Base-by-base conservation (phyloP, 2,888 invertebrate species). In the Xanthorhoe designata region DNA sequence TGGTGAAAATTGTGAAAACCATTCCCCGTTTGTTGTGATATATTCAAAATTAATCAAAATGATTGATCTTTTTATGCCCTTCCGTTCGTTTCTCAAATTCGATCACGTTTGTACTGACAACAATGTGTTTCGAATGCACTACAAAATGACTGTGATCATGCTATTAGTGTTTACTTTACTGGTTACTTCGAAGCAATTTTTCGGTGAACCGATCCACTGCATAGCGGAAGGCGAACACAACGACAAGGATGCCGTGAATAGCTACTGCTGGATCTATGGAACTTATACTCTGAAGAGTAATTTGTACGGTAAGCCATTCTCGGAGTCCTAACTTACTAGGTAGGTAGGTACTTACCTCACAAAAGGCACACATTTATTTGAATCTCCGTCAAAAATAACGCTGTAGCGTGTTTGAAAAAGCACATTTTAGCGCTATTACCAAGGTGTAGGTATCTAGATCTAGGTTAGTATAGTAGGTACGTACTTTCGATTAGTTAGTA, bases 131-230 rank as follows among this genome's bases (percentile, higher is more conserved):
- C 95, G 95, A 52, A 90, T 97, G 81, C 97, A 97, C 85, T 96
- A 96, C 81, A 95, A 96, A 81, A 93, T 95, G 42, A 96, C 97
- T 0, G 96, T 96, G 56, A 94, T 96, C 57, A 94, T 97, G 79
- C 88, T 98, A 67, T 89, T 97, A 49, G 94, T 96, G 24, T 97
- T 96, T 86, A 96, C 96, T 0, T 88, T 97, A 76, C 83, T 97
- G 76, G 95, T 98, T 52, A 96, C 97, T 24, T 96, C 97, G 13
- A 96, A 96, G 78, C 97, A 98, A 85, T 97, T 97, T 88, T 97
- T 97, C 77, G 97, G 97, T 0, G 97, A 97, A 76, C 97, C 97
- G 0, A 97, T 98, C 59, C 95, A 96, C 77, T 98, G 98, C 84
- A 94, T 95, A 82, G 91, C 93, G 6, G 91, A 94, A 49, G 86